Percentiles rank a stretch among this genome's conserved stretches.
Conservation (phyloP, 2,888 invertebrate genomes). For the Coremacera marginata region DNA sequence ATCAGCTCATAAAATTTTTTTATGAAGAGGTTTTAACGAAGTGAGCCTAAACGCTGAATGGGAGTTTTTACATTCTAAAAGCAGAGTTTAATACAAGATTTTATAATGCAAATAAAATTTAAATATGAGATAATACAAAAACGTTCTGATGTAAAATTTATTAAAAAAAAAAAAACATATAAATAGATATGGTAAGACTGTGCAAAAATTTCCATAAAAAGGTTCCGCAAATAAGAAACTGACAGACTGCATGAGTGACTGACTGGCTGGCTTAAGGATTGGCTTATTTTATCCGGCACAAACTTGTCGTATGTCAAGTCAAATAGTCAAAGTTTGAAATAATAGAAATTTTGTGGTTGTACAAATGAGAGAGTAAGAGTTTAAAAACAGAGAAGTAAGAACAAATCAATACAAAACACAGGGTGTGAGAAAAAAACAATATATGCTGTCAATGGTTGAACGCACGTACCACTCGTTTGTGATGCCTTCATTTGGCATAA, state of each 20-base stretch:
- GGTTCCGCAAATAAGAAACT: neutral
- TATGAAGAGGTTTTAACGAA: no score
- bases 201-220: conserved; percentile 6
- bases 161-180: no score
- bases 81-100: no score
- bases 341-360: conserved; percentile 5
- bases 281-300: neutral
- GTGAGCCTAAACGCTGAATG: no score
- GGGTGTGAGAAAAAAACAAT: no score
- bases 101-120: no score
- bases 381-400: neutral
- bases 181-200: neutral
- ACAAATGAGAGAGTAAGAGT: neutral
- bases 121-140: no score
- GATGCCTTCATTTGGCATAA: conserved; percentile 42
- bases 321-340: conserved; percentile 21
- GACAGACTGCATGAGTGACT: neutral
- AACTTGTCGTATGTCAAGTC: conserved; percentile 24
- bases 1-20: no score
- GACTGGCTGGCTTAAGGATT: neutral
- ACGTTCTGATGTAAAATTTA: no score
- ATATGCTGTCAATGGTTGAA: neutral
- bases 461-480: neutral
- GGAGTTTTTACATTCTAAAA: no score
- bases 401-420: no score